Conservation (phyloP, 2,888 invertebrate species). For the Leptinotarsa tumamoca region DNA sequence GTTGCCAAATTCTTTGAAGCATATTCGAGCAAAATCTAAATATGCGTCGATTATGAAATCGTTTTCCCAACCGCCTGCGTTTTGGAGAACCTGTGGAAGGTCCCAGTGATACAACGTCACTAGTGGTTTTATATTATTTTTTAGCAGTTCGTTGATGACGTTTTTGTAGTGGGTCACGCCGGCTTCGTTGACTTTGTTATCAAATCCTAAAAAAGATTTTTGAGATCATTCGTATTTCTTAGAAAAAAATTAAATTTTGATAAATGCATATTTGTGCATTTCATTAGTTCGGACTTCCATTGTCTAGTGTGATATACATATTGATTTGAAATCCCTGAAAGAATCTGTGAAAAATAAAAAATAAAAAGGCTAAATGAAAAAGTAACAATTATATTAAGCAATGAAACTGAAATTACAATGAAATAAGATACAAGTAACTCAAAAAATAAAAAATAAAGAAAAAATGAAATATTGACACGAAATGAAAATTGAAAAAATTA, state of each 20-base stretch:
- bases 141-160: constrained; percentile 62
- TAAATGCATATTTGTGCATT: neutral
- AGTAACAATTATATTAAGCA: no score
- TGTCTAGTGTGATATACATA: no score
- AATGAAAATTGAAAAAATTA: no score
- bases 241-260: neutral
- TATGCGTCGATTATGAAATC: constrained; percentile 71
- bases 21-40: constrained; percentile 69
- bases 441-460: no score
- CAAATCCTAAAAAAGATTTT: constrained; percentile 67
- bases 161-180: constrained; percentile 70
- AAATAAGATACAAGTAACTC: no score
- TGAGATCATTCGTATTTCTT: no score
- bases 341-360: no score
- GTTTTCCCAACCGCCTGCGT: constrained; percentile 76
- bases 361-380: no score
- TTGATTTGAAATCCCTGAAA: no score
- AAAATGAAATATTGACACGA: no score
- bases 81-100: constrained; percentile 68
- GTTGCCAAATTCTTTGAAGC: constrained; percentile 54
- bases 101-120: constrained; percentile 71
- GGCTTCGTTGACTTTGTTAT: constrained; percentile 74
- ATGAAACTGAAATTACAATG: no score
- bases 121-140: constrained; percentile 70
- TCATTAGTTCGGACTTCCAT: no score